Evolutionary conservation across 2,797 vertebrate species (phyloP).

Genomic region (Borostomias antarcticus): DNA sequence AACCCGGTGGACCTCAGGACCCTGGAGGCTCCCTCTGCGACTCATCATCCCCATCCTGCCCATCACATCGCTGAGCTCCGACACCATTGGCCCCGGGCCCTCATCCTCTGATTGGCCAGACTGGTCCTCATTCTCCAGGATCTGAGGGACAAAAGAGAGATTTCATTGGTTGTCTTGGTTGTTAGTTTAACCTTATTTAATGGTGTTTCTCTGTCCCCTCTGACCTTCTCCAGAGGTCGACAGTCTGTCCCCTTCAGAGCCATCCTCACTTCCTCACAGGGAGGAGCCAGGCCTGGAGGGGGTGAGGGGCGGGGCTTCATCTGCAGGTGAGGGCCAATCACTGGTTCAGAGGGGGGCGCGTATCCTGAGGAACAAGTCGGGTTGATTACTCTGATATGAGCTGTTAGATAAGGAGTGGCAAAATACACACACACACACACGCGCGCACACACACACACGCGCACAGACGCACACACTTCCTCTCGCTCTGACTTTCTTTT

Average conservation of each 20-base stretch:
- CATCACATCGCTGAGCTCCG: constrained; percentile 57
- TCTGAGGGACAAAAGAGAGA: constrained; percentile 56
- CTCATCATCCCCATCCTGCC: constrained; percentile 45
- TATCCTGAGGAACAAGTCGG: constrained; percentile 43
- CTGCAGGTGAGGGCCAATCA: constrained; percentile 27
- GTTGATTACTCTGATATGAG: background rate
- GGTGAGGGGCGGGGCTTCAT: constrained; percentile 64
- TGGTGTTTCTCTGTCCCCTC: background rate
- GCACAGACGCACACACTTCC: constrained; percentile 12
- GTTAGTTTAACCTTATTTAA: background rate
- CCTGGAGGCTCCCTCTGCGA: constrained; percentile 65
- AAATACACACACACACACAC: background rate
- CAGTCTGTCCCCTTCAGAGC: constrained; percentile 67
- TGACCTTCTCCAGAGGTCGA: constrained; percentile 76
- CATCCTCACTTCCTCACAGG: constrained; percentile 64
- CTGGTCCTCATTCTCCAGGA: constrained; percentile 76
- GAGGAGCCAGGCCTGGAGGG: constrained; percentile 75
- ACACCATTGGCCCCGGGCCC: constrained; percentile 39
- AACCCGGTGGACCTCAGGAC: constrained; percentile 52
- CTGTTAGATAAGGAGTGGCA: background rate
- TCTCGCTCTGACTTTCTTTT: too few relatives aligned
- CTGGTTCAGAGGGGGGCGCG: constrained; percentile 42
- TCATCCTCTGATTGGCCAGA: constrained; percentile 62
- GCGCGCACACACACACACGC: constrained; percentile 24
- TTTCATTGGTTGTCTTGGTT: background rate